Conservation (phyloP, 2,797 vertebrate species). For the Telmatherina bonti region DNA sequence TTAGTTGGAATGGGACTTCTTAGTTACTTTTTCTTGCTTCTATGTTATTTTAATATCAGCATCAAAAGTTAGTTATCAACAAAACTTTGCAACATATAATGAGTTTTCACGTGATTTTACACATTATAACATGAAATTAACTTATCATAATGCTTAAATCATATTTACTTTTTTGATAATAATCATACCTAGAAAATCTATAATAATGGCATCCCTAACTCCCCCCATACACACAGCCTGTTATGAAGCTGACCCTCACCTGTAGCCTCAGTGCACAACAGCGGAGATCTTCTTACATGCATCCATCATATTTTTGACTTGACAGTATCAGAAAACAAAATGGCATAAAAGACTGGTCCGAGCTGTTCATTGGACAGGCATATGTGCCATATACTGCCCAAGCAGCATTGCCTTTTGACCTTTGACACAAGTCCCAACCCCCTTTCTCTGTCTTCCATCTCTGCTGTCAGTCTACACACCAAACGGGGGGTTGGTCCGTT, state of each 20-base stretch:
- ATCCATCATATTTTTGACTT: constrained; percentile 11
- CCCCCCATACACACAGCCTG: not conserved
- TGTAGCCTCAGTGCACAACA: constrained; percentile 6
- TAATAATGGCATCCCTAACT: not conserved
- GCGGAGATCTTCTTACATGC: constrained; percentile 5
- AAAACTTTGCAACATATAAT: too few relatives aligned
- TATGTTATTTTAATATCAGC: too few relatives aligned
- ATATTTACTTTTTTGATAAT: not conserved
- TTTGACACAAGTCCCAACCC: constrained; percentile 39
- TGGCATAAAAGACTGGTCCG: not conserved
- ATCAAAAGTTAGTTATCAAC: too few relatives aligned
- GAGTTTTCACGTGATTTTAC: too few relatives aligned
- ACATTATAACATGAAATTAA: too few relatives aligned
- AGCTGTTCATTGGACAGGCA: not conserved
- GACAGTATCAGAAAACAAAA: constrained; percentile 2
- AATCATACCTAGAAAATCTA: not conserved
- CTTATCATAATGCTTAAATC: not conserved
- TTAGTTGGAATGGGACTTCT: too few relatives aligned
- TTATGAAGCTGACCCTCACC: constrained; percentile 29
- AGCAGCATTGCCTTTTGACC: constrained; percentile 25
- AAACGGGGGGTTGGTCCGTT: constrained; percentile 30
- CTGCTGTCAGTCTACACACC: constrained; percentile 29
- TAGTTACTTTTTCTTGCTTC: too few relatives aligned
- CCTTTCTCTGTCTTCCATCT: constrained; percentile 34
- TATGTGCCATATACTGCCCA: constrained; percentile 7